Evolutionary conservation across 2,113 vertebrate species (phyloP).

Genomic region (Microcebus ravelobensis): DNA sequence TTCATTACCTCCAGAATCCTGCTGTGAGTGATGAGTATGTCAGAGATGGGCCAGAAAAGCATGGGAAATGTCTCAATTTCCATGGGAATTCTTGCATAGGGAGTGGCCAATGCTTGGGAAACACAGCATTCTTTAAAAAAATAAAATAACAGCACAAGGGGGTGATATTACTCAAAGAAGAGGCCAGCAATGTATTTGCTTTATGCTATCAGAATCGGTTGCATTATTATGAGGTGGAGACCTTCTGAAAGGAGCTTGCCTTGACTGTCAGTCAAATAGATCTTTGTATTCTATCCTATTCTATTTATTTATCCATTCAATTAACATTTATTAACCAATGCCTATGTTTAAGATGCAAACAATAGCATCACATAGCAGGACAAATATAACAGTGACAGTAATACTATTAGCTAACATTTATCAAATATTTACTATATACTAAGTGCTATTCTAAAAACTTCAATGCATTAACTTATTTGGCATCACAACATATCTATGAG

Average conservation of each 20-base stretch:
- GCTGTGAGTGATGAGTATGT: not conserved
- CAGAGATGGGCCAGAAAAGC: constrained; percentile 12
- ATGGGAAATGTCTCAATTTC: constrained; percentile 58
- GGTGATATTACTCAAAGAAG: not conserved
- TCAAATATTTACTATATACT: not conserved
- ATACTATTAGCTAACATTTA: not conserved
- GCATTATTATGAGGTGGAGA: not conserved
- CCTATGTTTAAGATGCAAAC: too few relatives aligned
- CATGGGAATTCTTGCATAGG: not conserved
- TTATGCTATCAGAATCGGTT: not conserved
- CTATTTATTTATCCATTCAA: not conserved
- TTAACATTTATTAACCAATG: not conserved
- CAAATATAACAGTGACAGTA: not conserved
- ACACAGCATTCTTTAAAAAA: not conserved
- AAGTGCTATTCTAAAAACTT: not conserved
- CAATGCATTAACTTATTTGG: not conserved
- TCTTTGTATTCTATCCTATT: too few relatives aligned
- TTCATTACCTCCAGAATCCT: not conserved
- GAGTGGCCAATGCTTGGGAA: constrained; percentile 21
- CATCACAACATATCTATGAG: not conserved
- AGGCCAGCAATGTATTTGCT: too few relatives aligned
- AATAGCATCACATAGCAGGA: not conserved
- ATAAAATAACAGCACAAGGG: not conserved
- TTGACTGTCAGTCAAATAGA: not conserved
- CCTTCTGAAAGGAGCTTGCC: not conserved